Percentiles rank a stretch among this genome's conserved stretches.
phyloP scores from a whole-genome alignment of 2,113 vertebrate species.

The Sphaerodactylus townsendi region DNA sequence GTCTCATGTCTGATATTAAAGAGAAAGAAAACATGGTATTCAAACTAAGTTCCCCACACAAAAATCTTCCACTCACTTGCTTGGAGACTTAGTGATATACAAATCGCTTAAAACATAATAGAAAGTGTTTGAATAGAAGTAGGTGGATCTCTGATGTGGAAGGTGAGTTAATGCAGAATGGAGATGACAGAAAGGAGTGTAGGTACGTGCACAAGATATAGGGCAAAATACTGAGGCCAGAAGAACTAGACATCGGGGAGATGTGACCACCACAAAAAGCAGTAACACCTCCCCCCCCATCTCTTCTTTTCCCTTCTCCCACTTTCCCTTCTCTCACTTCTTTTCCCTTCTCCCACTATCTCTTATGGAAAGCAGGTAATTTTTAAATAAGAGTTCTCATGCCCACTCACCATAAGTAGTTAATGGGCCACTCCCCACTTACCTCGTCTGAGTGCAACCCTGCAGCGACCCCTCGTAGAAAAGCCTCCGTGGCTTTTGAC shows the following conservation, averaged over 20 bases:
- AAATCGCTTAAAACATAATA: background rate
- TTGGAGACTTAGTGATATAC: background rate
- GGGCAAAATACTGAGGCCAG: background rate
- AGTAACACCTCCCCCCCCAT: background rate
- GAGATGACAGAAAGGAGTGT: background rate
- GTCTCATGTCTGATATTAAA: background rate
- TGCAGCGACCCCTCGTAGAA: too few species aligned
- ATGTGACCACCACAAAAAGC: background rate
- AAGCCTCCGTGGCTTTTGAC: too few species aligned
- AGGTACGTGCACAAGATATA: background rate
- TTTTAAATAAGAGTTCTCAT: too few species aligned
- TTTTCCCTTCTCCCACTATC: background rate
- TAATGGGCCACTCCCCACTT: too few species aligned
- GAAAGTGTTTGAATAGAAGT: background rate
- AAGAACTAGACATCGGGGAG: background rate
- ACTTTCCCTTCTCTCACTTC: background rate
- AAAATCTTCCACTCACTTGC: background rate
- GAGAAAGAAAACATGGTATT: background rate
- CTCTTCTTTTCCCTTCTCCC: background rate
- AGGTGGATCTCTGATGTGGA: background rate
- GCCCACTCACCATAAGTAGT: background rate
- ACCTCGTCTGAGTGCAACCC: too few species aligned
- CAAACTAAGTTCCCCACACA: background rate
- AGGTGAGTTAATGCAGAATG: background rate
- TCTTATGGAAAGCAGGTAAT: background rate